These are phyloP conservation scores for Polyommatus icarus DNA, from an alignment of 2,888 invertebrate genomes.

Conservation along the genomic window DNA sequence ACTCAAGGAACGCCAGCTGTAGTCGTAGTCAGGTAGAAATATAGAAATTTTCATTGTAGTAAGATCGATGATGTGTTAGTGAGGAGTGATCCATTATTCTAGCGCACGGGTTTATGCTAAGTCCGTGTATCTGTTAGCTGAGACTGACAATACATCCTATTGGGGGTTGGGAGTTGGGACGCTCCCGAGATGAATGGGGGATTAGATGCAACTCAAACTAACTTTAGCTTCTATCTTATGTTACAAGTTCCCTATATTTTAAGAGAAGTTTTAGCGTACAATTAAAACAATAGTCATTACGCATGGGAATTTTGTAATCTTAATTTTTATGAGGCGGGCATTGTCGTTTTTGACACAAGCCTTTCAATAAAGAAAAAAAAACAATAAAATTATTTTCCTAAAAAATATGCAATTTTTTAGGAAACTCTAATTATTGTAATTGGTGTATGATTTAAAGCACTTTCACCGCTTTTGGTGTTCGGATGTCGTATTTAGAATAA, in stretches of 20 bases:
- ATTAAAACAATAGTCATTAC: no score
- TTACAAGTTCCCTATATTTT: not conserved
- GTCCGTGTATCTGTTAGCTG: slow-evolving; percentile 26
- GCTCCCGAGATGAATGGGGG: slow-evolving; percentile 20
- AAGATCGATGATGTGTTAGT: slow-evolving; percentile 13
- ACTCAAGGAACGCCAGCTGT: no score
- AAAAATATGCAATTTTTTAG: no score
- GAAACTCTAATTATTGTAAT: no score
- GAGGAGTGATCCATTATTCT: slow-evolving; percentile 12
- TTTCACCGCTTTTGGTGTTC: not conserved
- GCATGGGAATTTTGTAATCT: no score
- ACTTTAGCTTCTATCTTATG: not conserved
- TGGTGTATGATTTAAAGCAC: not conserved
- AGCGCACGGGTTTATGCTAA: slow-evolving; percentile 27
- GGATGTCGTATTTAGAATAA: no score
- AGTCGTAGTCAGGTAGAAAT: no score
- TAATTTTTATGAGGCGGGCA: no score
- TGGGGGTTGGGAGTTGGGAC: slow-evolving; percentile 19
- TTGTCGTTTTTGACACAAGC: no score
- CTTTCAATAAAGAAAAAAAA: no score
- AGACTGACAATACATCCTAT: slow-evolving; percentile 28
- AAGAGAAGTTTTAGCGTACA: not conserved
- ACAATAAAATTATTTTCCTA: no score
- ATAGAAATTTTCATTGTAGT: not conserved
- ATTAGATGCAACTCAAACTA: not conserved